A percentile compares a stretch with the other conserved stretches of the same genome.
These are phyloP conservation scores for Furnarius figulus DNA, from an alignment of 2,113 vertebrate species.

Conservation along the genomic window DNA sequence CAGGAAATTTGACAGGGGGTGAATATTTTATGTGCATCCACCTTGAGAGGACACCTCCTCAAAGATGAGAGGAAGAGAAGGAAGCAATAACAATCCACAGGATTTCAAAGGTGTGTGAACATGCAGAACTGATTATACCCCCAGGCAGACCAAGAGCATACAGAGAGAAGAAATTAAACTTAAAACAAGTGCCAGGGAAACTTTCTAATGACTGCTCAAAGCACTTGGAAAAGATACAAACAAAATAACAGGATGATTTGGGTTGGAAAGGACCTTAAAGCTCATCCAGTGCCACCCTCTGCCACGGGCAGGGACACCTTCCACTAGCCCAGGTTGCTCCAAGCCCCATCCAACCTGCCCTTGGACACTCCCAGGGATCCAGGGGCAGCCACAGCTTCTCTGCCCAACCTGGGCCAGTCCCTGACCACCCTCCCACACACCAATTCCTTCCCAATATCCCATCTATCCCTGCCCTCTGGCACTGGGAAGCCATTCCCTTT, in stretches of 20 bases:
- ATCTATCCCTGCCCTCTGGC: accelerated
- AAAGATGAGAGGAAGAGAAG: neutral
- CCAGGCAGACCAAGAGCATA: neutral
- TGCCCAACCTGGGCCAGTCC: neutral
- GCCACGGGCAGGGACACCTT: neutral
- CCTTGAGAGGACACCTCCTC: neutral
- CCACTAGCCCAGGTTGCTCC: accelerated
- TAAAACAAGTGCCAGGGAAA: neutral
- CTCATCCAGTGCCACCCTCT: accelerated
- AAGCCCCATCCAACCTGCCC: accelerated
- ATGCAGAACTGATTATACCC: neutral
- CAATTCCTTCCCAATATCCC: neutral
- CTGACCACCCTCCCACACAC: neutral
- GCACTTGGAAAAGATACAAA: neutral
- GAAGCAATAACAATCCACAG: neutral
- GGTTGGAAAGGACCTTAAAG: neutral
- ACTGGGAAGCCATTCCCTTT: neutral
- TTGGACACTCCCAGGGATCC: neutral
- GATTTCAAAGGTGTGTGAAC: neutral
- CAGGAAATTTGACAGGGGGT: neutral
- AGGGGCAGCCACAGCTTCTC: neutral
- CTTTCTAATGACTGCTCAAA: neutral
- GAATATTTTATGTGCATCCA: neutral
- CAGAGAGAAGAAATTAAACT: neutral
- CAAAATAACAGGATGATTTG: neutral